phyloP scores from a whole-genome alignment of 2,888 invertebrate genomes.

The Hypsopygia costalis region DNA sequence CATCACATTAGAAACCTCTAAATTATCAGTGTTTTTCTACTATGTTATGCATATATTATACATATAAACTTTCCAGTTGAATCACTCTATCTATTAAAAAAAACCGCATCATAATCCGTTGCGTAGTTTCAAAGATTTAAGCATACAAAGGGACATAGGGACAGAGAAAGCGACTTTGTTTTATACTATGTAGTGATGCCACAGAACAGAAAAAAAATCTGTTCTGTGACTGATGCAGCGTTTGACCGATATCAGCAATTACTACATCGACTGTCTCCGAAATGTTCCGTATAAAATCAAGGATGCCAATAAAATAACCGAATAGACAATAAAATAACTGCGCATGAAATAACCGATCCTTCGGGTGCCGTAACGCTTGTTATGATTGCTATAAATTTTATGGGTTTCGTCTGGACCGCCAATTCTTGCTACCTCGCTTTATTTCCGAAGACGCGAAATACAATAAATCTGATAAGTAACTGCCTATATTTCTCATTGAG shows the following conservation, averaged over 20 bases:
- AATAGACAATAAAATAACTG: slow-evolving; percentile 39
- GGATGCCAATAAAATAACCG: slow-evolving; percentile 26
- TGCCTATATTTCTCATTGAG: slow-evolving; percentile 26
- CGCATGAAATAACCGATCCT: slow-evolving; percentile 27
- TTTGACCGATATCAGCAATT: background rate
- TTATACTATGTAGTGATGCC: too few relatives aligned
- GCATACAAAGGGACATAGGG: too few relatives aligned
- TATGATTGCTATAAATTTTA: slow-evolving; percentile 56
- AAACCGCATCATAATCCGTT: too few relatives aligned
- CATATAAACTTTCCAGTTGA: too few relatives aligned
- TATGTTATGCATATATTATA: too few relatives aligned
- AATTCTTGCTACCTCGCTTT: slow-evolving; percentile 30
- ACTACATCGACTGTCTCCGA: slow-evolving; percentile 2
- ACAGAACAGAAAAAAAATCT: too few relatives aligned
- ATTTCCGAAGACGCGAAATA: slow-evolving; percentile 31
- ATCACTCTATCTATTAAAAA: too few relatives aligned
- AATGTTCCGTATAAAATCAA: slow-evolving; percentile 23
- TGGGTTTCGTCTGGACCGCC: slow-evolving; percentile 38
- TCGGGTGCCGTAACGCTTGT: slow-evolving; percentile 36
- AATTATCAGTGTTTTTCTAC: too few relatives aligned
- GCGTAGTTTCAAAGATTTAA: too few relatives aligned
- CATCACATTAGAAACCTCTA: too few relatives aligned
- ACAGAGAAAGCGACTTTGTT: too few relatives aligned
- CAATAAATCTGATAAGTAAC: slow-evolving; percentile 45
- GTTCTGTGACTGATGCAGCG: too few relatives aligned